Conservation (phyloP, 1,140 invertebrate genomes). For the Anastrepha obliqua region DNA sequence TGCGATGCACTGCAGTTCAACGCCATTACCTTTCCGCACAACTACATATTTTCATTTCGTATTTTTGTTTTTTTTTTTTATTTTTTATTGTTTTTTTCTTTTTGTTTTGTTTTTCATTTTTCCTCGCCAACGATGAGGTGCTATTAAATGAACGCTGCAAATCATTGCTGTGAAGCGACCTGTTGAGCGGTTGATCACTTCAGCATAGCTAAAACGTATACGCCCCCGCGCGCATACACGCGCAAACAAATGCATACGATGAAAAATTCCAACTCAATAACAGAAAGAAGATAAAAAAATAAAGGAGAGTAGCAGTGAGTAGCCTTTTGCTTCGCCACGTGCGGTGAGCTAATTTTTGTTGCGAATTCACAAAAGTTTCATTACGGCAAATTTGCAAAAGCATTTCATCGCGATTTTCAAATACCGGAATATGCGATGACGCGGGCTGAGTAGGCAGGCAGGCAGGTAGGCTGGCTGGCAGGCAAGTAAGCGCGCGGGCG, state of each 20-base stretch:
- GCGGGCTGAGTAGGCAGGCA: background rate
- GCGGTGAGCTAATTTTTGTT: constrained; percentile 36
- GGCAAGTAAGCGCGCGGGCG: constrained; percentile 19
- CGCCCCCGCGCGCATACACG: background rate
- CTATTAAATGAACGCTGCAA: constrained; percentile 51
- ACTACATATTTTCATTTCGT: background rate
- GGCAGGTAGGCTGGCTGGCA: background rate
- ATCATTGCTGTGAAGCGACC: constrained; percentile 33
- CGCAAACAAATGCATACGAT: background rate
- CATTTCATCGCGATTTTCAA: constrained; percentile 41
- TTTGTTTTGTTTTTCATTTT: background rate
- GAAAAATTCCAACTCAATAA: background rate
- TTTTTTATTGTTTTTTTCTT: background rate
- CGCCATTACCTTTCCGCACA: background rate
- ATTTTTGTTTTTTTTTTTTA: background rate
- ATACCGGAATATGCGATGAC: constrained; percentile 28
- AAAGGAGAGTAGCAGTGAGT: background rate
- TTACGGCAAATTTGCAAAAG: constrained; percentile 49
- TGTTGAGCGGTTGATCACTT: constrained; percentile 50
- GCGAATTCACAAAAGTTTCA: constrained; percentile 46
- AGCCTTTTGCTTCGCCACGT: constrained; percentile 45
- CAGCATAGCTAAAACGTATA: constrained; percentile 14
- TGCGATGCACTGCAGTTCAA: constrained; percentile 2
- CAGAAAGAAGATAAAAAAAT: background rate
- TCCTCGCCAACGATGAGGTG: constrained; percentile 24